phyloP scores from a whole-genome alignment of 1,140 invertebrate species.

The Drosophila fuyamai region DNA sequence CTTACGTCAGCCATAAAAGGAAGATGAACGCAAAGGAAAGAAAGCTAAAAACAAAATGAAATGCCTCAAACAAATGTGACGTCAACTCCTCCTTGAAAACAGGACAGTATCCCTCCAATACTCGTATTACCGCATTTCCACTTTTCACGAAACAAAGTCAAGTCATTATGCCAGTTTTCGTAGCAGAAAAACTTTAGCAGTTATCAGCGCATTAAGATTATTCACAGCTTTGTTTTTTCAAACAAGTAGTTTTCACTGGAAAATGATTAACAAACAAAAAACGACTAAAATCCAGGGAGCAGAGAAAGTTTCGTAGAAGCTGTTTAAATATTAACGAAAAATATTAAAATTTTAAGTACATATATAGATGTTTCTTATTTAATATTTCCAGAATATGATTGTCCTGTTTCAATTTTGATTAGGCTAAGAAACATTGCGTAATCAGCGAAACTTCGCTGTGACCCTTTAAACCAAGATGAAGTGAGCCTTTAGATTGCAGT shows the following conservation, averaged over 20 bases:
- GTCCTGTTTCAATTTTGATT: not conserved
- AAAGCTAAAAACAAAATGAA: slow-evolving; percentile 27
- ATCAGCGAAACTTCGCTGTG: slow-evolving; percentile 30
- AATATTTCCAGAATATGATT: no score
- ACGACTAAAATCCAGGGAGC: no score
- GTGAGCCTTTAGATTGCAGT: slow-evolving; percentile 17
- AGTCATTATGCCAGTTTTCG: slow-evolving; percentile 15
- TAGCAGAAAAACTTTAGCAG: slow-evolving; percentile 20
- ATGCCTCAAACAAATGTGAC: slow-evolving; percentile 45
- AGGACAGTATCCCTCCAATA: slow-evolving; percentile 35
- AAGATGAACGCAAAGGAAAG: slow-evolving; percentile 13
- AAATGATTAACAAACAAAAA: slow-evolving; percentile 25
- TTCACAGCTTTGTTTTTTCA: slow-evolving; percentile 19
- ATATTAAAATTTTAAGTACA: no score
- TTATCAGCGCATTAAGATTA: slow-evolving; percentile 48
- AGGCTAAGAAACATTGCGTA: slow-evolving; percentile 25
- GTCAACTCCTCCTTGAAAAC: slow-evolving; percentile 26
- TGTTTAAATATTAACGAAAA: no score
- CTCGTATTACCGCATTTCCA: slow-evolving; percentile 20
- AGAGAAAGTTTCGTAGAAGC: no score
- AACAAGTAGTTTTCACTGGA: slow-evolving; percentile 16
- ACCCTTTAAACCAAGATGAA: slow-evolving; percentile 35
- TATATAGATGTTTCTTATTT: no score
- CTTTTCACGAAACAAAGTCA: slow-evolving; percentile 12
- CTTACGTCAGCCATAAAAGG: slow-evolving; percentile 41